Evolutionary conservation across 2,888 invertebrate species (phyloP).

Genomic region (Dusona sp.): DNA sequence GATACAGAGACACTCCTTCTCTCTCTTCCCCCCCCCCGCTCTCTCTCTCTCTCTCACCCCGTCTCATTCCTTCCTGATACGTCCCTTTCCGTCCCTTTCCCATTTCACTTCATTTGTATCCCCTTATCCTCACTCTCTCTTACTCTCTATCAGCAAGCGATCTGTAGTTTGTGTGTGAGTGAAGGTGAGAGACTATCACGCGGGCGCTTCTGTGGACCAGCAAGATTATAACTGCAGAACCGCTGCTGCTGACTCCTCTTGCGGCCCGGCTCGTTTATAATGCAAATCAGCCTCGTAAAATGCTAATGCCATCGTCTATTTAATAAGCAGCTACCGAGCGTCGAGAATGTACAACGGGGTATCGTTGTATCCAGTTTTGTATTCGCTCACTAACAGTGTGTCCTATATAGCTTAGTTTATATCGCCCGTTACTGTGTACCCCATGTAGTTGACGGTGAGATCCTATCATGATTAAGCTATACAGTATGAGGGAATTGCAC

Average conservation of each 20-base stretch:
- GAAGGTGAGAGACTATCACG: constrained; percentile 46
- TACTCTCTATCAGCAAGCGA: constrained; percentile 53
- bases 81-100: constrained; percentile 7
- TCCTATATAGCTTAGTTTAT: constrained; percentile 28
- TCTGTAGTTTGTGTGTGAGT: constrained; percentile 44
- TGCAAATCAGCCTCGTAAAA: constrained; percentile 74
- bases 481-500: constrained; percentile 4
- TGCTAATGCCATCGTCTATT: constrained; percentile 74
- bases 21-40: background rate
- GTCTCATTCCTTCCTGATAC: background rate
- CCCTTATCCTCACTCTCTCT: background rate
- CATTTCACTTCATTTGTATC: constrained; percentile 27
- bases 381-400: constrained; percentile 33
- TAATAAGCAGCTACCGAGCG: constrained; percentile 72
- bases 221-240: constrained; percentile 28
- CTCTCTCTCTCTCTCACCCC: background rate
- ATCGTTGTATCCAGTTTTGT: constrained; percentile 48
- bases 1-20: too few species aligned
- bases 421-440: constrained; percentile 25
- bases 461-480: constrained; percentile 33
- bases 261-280: constrained; percentile 72
- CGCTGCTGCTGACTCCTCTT: constrained; percentile 45
- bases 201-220: constrained; percentile 31
- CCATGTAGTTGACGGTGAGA: constrained; percentile 8
- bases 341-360: constrained; percentile 69